These are phyloP conservation scores for Drosophila helvetica DNA, from an alignment of 2,888 invertebrate genomes.

Conservation along the genomic window DNA sequence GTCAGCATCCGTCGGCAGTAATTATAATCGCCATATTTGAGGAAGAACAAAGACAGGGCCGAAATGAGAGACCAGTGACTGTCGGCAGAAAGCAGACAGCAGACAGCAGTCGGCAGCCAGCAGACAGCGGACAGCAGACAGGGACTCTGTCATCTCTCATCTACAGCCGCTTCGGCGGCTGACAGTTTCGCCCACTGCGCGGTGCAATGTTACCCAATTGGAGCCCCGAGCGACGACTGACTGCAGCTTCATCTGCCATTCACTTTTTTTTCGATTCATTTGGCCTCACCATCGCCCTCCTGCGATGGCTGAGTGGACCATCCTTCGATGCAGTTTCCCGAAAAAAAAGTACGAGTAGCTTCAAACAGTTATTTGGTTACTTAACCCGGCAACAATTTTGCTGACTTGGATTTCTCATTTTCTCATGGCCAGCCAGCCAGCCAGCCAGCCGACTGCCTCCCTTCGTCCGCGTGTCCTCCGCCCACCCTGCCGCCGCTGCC, in stretches of 20 bases:
- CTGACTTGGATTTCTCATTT: slow-evolving; percentile 48
- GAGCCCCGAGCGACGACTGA: slow-evolving; percentile 51
- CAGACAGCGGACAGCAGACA: slow-evolving; percentile 15
- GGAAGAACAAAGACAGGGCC: slow-evolving; percentile 17
- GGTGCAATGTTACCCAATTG: slow-evolving; percentile 61
- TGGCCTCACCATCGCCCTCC: slow-evolving; percentile 10
- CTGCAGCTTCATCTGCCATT: slow-evolving; percentile 66
- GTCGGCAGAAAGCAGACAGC: slow-evolving; percentile 31
- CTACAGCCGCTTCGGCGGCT: slow-evolving; percentile 28
- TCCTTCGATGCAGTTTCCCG: slow-evolving; percentile 51
- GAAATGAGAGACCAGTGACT: slow-evolving; percentile 35
- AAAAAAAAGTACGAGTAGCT: slow-evolving; percentile 44
- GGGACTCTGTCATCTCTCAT: slow-evolving; percentile 26
- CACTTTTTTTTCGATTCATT: slow-evolving; percentile 57
- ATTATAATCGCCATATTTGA: slow-evolving; percentile 57
- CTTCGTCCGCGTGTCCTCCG: slow-evolving; percentile 15
- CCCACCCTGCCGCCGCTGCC: background rate
- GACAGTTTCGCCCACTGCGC: slow-evolving; percentile 51
- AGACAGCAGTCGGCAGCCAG: slow-evolving; percentile 17
- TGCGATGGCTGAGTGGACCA: slow-evolving; percentile 44
- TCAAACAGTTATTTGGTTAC: slow-evolving; percentile 49
- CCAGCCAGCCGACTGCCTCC: slow-evolving; percentile 23
- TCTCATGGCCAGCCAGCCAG: slow-evolving; percentile 51
- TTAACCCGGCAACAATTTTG: slow-evolving; percentile 38
- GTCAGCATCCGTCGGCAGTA: slow-evolving; percentile 37